phyloP scores from a whole-genome alignment of 2,113 vertebrate genomes.

The Bettongia penicillata region DNA sequence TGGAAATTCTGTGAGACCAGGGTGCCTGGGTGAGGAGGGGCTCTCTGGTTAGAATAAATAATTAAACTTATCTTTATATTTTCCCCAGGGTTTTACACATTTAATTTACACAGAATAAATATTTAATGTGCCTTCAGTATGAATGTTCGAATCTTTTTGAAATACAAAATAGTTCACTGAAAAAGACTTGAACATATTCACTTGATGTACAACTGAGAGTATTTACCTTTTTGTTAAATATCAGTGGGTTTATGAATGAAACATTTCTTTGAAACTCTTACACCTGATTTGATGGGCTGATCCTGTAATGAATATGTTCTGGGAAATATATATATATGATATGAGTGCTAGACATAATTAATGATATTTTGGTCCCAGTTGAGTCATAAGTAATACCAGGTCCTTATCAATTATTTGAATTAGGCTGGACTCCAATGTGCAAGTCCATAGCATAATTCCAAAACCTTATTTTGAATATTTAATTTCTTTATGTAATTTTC shows the following conservation, averaged over 20 bases:
- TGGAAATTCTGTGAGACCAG: neutral
- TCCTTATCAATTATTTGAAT: slow-evolving; percentile 65
- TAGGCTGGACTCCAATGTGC: slow-evolving; percentile 36
- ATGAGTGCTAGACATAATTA: slow-evolving; percentile 55
- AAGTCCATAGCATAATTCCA: slow-evolving; percentile 59
- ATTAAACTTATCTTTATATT: neutral
- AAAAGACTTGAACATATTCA: slow-evolving; percentile 3
- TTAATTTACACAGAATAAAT: neutral
- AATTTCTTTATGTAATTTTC: neutral
- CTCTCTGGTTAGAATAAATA: neutral
- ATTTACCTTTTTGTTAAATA: slow-evolving; percentile 8
- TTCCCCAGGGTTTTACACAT: neutral
- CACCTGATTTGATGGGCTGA: neutral
- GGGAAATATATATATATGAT: slow-evolving; percentile 55
- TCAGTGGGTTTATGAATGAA: neutral
- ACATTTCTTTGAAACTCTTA: slow-evolving; percentile 48
- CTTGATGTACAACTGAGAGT: neutral
- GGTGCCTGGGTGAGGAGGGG: neutral
- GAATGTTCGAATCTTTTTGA: neutral
- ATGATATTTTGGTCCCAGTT: slow-evolving; percentile 42
- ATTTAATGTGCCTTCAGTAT: neutral
- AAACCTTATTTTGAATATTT: neutral
- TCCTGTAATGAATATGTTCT: slow-evolving; percentile 56
- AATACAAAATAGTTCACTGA: neutral
- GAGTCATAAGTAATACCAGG: slow-evolving; percentile 51